Base-by-base conservation (phyloP, 2,888 invertebrate species). In the Rambutsinella grinnellia region DNA sequence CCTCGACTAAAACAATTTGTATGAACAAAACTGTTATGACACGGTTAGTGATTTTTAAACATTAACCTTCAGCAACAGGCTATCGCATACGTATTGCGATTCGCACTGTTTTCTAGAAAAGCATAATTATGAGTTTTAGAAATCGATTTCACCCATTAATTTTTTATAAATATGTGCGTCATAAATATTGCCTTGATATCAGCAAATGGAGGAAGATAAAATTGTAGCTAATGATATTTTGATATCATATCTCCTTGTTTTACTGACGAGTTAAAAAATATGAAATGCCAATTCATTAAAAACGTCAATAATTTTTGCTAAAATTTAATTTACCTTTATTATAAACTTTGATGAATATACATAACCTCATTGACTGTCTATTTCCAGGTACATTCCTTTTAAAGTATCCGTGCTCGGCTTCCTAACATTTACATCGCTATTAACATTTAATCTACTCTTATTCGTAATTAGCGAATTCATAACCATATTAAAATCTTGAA, bases 361-460 rank as follows among this genome's bases (percentile, higher is more conserved):
- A 36, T 8, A 36, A 13, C 36, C 5, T 74, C 56, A 68, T 58
- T 75, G 75, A 57, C 51, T 75, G 76, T 88, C 88, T 27, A 88
- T 86, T 82, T 88, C 87, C 66, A 87, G 87, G 82, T 87, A 87
- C 87, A 88, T 88, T 76, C 87, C 78, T 76, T 84, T 63, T 75
- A 85, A 79, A 5, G 85, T 85, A 63, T 85, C 85, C 21, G 85
- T 83, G 6, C 85, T 84, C 3, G 85, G 84, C 44, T 85, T 81
- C n/a, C 84, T 74, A 23, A 75, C 68, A n/a, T 47, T 75, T 23
- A 68, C 68, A 44, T 75, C 75, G 26, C 21, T 66, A 56, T 3
- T 61, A 13, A 75, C 75, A 61, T 67, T 47, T 26, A 75, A 17
- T 8, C 44, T 75, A 57, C 57, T 68, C 49, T 68, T 75, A 75